Percentiles rank a stretch among this genome's conserved stretches.
Conservation (phyloP, 1,140 invertebrate species). For the Schlechtendalia chinensis region DNA sequence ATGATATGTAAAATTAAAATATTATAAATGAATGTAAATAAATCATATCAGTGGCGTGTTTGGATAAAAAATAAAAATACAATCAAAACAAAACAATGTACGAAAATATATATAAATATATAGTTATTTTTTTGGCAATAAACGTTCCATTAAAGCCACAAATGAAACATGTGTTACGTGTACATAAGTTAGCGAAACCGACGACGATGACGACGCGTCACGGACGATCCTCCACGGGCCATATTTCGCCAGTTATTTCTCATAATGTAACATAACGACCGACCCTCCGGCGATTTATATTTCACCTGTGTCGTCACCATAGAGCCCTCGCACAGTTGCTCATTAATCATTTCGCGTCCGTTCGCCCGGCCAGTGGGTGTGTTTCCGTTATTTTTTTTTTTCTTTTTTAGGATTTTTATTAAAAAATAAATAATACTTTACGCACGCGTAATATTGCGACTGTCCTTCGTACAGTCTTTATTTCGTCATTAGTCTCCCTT, state of each 20-base stretch:
- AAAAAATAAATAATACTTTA: slow-evolving; percentile 35
- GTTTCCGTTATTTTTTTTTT: background rate
- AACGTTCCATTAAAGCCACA: slow-evolving; percentile 22
- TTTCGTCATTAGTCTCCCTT: slow-evolving; percentile 40
- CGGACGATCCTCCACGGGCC: slow-evolving; percentile 4
- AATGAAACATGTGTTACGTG: slow-evolving; percentile 37
- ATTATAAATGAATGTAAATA: too few species aligned
- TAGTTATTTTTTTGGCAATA: slow-evolving; percentile 3
- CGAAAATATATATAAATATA: too few species aligned
- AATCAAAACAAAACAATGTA: too few species aligned
- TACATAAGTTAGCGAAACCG: slow-evolving; percentile 10
- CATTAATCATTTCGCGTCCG: slow-evolving; percentile 28
- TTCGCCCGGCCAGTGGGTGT: slow-evolving; percentile 1
- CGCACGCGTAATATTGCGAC: background rate
- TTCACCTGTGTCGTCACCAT: slow-evolving; percentile 37
- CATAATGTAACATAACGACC: slow-evolving; percentile 8
- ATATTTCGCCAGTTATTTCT: slow-evolving; percentile 41
- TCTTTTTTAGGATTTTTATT: slow-evolving; percentile 33
- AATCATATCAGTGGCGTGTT: too few species aligned
- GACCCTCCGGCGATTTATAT: slow-evolving; percentile 34
- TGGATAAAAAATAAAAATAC: too few species aligned
- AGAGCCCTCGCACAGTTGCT: slow-evolving; percentile 23
- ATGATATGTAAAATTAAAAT: too few species aligned
- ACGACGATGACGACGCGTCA: background rate
- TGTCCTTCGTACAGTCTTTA: slow-evolving; percentile 11